Base-by-base conservation (phyloP, 2,797 vertebrate species). In the Chaunax sp. region DNA sequence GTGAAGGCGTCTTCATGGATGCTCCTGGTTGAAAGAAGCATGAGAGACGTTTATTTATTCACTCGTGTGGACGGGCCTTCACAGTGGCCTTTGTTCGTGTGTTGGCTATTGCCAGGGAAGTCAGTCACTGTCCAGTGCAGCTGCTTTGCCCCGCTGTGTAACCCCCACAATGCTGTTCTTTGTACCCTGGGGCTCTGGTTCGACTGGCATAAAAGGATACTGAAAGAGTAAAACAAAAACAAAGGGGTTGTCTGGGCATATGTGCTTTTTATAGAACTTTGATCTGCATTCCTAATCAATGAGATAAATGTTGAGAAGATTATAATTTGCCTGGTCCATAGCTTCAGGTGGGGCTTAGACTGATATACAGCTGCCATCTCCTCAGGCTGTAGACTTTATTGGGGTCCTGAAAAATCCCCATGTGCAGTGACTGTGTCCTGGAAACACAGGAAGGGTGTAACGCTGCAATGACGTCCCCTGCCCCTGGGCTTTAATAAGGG, bases 51-150 rank as follows among this genome's bases (percentile, higher is more conserved):
- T 86, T 87, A 88, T 90, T 81, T 90, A 87, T 90, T 85, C 84
- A 75, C 72, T 77, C 81, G 69, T 77, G 85, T 85, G 80, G 72
- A 84, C 4, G 61, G 62, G 59, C 77, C 76, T 78, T 90, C 83
- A 90, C 88, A 89, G 88, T 83, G 83, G 81, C 78, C 89, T 90
- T 90, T 92, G 89, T 93, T 65, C 69, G 80, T 71, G 65, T 69
- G 77, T 68, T 72, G 86, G 80, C 78, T 75, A 73, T 84, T 82
- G 84, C 80, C 74, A 60, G 82, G 90, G 88, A 91, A 92, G 90
- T 92, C 90, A 85, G 87, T 82, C 87, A 82, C 87, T 91, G 91
- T 90, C 90, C 83, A 86, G 80, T 83, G 89, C 92, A 93, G 92
- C 92, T 93, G 91, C 78, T 90, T 85, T 81, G 65, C 84, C 78